Evolutionary conservation across 2,888 invertebrate species (phyloP), one percentile per base, ranked within the genome.

Genomic region (Periphyllus acericola): DNA sequence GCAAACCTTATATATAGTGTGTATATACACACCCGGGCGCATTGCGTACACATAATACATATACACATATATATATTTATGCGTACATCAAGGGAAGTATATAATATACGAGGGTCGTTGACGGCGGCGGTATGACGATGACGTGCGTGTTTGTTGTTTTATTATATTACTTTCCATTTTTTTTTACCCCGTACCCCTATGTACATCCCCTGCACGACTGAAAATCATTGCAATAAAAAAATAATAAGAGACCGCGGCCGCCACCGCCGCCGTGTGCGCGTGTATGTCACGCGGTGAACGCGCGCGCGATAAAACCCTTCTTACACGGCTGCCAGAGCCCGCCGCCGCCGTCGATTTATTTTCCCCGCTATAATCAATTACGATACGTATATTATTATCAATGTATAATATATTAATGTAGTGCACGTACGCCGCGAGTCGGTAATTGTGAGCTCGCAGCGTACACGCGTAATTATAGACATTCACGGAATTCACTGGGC

Each of bases 101-200:
- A 46, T 40, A 40, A n/a, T 40, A 14, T 46, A 46, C 46, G 25
- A 84, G 84, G 84, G 84, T 84, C 75, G 84, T 84, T 84, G 84
- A 84, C 84, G 84, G 84, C 55, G 36, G 36, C 60, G 83, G 55
- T 5, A 17, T 34, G 83, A 71, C 71, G 71, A 82, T 68, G 83
- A 83, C 83, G 75, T 40, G 75, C 75, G 83, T 76, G 84, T 84
- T 84, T 76, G 84, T 84, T 76, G 84, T 83, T 83, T 83, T 83
- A 83, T 83, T 83, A 55, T 83, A 75, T 34, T 71, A 52, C 17
- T 81, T 81, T 81, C 29, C 19, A 46, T 81, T 82, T 46, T 46
- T 46, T 80, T 60, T 34, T 25, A 25, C 17, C 21, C 5, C n/a
- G 9, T 25, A 25, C 2, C 36, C 52, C 40, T 34, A n/a, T n/a